Evolutionary conservation across 2,888 invertebrate species (phyloP), one percentile per base, ranked within the genome.

Genomic region (Agrilus cyanescens): DNA sequence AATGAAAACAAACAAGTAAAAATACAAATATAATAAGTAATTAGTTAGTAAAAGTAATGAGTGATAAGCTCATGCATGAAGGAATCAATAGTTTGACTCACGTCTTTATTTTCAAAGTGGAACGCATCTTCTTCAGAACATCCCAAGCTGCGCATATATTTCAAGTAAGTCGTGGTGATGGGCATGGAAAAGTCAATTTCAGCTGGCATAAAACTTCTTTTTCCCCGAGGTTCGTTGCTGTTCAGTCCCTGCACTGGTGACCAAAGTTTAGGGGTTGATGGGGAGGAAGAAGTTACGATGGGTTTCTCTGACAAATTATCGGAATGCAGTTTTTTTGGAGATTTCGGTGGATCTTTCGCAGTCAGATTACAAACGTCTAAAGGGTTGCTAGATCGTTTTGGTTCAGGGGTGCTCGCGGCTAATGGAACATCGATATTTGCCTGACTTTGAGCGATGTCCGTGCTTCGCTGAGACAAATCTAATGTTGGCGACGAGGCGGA

Each of bases 81-180:
- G 39, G 56, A 55, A 44, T 65, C 65, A 52, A 66, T 58, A 48
- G 59, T 55, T 46, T 53, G 52, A 74, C 76, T 74, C 63, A 76
- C 76, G 70, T 73, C 69, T 61, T 71, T 73, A 52, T 57, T 63
- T 55, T 76, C 74, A 51, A 76, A 70, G 54, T 72, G 71, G 52
- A 76, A 57, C 6, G 76, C 75, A 57, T 78, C 73, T 57, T 76
- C 73, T 61, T 78, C 74, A 58, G 72, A 66, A 54, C 78, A 66
- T 44, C 78, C 80, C 65, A 86, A 71, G 63, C 75, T 83, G 61
- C 85, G 73, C 73, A 87, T 86, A 59, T 86, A 80, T 63, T 86
- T 87, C 65, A 91, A 71, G 68, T 90, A 90, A 30, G 88, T 85
- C 40, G 89, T 88, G 37, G 90, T 91, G 53, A 90, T 89, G 37